These are phyloP conservation scores for Tillus elongatus DNA, from an alignment of 2,888 invertebrate species.

Conservation along the genomic window DNA sequence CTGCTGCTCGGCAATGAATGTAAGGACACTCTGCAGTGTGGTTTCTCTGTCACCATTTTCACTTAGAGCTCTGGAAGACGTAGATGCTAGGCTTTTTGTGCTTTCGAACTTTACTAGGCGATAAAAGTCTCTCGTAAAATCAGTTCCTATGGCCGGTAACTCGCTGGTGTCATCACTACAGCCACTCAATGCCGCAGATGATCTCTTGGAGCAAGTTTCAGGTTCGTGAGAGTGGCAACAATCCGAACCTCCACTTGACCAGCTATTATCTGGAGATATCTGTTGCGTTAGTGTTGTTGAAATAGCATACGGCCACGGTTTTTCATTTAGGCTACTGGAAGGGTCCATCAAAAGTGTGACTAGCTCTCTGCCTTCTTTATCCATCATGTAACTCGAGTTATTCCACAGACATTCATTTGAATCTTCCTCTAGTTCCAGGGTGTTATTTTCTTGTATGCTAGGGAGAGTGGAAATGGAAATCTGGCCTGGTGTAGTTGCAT, in stretches of 20 bases:
- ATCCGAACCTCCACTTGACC: constrained; percentile 47
- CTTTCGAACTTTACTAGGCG: constrained; percentile 69
- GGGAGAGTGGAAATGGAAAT: constrained; percentile 57
- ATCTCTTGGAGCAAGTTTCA: constrained; percentile 56
- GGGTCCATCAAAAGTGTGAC: constrained; percentile 46
- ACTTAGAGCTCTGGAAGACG: constrained; percentile 55
- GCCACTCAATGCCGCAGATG: constrained; percentile 59
- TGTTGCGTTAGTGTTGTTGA: constrained; percentile 27
- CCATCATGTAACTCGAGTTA: constrained; percentile 58
- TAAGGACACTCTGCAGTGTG: constrained; percentile 62
- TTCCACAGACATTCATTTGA: constrained; percentile 68
- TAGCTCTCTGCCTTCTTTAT: constrained; percentile 58
- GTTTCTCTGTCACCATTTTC: constrained; percentile 58
- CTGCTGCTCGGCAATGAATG: constrained; percentile 69
- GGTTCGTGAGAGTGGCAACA: constrained; percentile 41
- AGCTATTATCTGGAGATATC: constrained; percentile 48
- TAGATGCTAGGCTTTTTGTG: constrained; percentile 68
- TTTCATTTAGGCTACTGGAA: constrained; percentile 42
- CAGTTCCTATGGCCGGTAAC: constrained; percentile 58
- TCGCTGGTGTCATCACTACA: constrained; percentile 54
- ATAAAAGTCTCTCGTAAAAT: constrained; percentile 73
- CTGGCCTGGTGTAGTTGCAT: constrained; percentile 50
- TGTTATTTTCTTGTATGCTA: constrained; percentile 65
- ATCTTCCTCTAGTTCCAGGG: constrained; percentile 63
- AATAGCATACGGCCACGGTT: constrained; percentile 58